phyloP scores from a whole-genome alignment of 2,888 invertebrate genomes.

The Acronicta leporina region DNA sequence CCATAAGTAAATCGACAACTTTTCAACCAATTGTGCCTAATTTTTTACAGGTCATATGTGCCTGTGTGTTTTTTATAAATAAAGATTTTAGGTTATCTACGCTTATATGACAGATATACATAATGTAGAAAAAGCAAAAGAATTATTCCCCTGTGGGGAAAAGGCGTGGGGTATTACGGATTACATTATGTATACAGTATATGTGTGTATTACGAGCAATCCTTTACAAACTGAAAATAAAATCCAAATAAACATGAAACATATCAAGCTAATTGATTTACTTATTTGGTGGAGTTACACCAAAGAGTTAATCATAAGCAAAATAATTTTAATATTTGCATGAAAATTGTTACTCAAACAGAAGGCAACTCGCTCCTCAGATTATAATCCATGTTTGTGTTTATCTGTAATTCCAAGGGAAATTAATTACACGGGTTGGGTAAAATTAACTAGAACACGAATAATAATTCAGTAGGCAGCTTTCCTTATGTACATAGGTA shows the following conservation, averaged over 20 bases:
- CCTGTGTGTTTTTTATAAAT: too few species aligned
- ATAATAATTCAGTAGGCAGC: constrained; percentile 44
- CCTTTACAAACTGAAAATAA: not conserved
- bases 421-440: constrained; percentile 60
- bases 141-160: too few species aligned
- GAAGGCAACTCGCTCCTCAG: constrained; percentile 29
- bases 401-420: constrained; percentile 55
- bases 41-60: too few species aligned
- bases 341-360: constrained; percentile 51
- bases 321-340: constrained; percentile 28
- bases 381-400: constrained; percentile 58
- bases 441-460: constrained; percentile 57
- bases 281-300: not conserved
- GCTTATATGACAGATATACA: too few species aligned
- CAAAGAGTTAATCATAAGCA: constrained; percentile 6
- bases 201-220: too few species aligned
- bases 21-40: too few species aligned
- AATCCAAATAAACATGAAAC: too few species aligned
- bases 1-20: too few species aligned
- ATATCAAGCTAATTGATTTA: not conserved
- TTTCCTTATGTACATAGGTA: constrained; percentile 5
- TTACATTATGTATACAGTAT: too few species aligned
- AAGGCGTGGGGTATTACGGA: too few species aligned
- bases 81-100: too few species aligned
- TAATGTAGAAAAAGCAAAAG: too few species aligned